Base-by-base conservation (phyloP, 2,113 vertebrate species). In the Hyaena hyaena region DNA sequence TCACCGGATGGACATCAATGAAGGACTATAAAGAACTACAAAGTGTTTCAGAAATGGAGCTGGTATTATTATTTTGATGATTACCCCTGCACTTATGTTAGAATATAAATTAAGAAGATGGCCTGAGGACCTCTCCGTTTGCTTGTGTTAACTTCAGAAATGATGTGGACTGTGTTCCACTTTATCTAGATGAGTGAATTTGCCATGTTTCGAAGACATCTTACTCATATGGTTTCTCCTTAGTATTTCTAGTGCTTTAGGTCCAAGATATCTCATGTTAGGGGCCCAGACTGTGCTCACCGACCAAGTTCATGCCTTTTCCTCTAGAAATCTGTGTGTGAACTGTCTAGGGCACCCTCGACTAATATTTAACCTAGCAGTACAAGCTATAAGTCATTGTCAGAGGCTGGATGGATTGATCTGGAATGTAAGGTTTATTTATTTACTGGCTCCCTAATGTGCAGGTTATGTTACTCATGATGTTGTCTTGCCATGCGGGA, bases 391-490 rank as follows among this genome's bases (percentile, higher is more conserved):
- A 68, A 48, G 50, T 95, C 88, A 88, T 23, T 68, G 76, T 80
- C 81, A 23, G 68, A 79, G 77, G 31, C 68, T n/a, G 33, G 77
- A 8, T 39, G 39, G 93, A 66, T 82, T 97, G 93, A 97, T 86
- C 93, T 86, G 96, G 97, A 97, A 90, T 85, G 81, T 63, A 88
- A 94, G 93, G 97, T 80, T 98, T 97, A 94, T 96, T 97, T 98
- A 97, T 96, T 98, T 96, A 97, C 93, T 33, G 84, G 88, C 66
- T 81, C 61, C 80, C 84, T 81, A 26, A 35, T 2, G 55, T 66
- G 43, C 0, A 3, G 90, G 80, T 77, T 93, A 61, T 87, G 83
- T 88, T 88, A 68, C 35, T 14, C 21, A 73, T 23, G 39, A 12
- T 23, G 15, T 48, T 61, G 81, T 76, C 90, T 84, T 28, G 58